Evolutionary conservation across 2,888 invertebrate genomes (phyloP), one percentile per base, ranked within the genome.

Genomic region (Brenthis daphne): DNA sequence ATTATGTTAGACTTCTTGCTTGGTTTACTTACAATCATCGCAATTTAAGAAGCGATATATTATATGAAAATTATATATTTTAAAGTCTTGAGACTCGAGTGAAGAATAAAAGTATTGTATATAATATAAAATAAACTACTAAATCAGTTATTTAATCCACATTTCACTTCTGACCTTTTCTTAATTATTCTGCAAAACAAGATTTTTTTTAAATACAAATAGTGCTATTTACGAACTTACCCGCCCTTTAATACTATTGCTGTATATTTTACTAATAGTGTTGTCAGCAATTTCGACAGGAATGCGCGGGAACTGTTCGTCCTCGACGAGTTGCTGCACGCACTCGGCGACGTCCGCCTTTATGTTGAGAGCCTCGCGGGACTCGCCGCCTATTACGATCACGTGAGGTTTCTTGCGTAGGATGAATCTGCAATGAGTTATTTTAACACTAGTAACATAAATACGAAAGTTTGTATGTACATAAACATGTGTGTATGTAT

Each of bases 271-370:
- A 67, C 98, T 97, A 67, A 99, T 93, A 81, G 99, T 98, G 80
- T 98, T 99, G 83, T 99, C 99, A 12, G 98, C 94, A 65, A 99
- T 96, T 88, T 99, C 98, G 0, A 99, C 97, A 57, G 95, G 95
- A 72, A 99, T 96, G 3, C 94, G 88, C 0, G 98, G 97, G 82
- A 98, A 97, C 85, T 98, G 97, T 67, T 98, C 98, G 67, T 97
- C 96, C 54, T 97, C 96, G 0, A 95, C 94, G 64, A 98, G 89
- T 79, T 96, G 96, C 48, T 94, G 94, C 12, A 98, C 93, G 68
- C 97, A 94, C 73, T 95, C 96, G 65, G 94, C 94, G 37, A 98
- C 90, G 86, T 97, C 98, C 1, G 95, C 94, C 78, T 96, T 95
- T 24, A 99, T 94, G 94, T 95, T 96, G 67, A 96, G 84, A 0